phyloP scores from a whole-genome alignment of 1,140 invertebrate genomes.

The Drosophila ironensis region DNA sequence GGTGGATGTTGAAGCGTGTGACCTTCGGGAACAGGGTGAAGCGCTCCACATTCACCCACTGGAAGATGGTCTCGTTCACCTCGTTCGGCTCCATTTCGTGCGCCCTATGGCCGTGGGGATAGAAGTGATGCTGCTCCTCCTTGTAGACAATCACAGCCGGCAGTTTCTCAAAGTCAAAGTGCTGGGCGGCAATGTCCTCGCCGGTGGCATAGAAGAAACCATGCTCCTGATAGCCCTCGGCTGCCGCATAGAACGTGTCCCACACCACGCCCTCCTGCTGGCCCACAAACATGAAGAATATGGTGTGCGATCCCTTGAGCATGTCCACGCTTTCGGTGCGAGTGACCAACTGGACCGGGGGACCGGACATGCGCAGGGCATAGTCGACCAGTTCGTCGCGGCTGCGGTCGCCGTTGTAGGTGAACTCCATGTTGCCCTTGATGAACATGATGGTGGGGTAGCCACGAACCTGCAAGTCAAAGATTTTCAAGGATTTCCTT shows the following conservation, averaged over 20 bases:
- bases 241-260: constrained; percentile 89
- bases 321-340: constrained; percentile 89
- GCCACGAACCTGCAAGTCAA: constrained; percentile 86
- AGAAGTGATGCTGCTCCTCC: constrained; percentile 88
- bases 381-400: constrained; percentile 97
- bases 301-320: constrained; percentile 87
- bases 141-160: constrained; percentile 93
- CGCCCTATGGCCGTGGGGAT: constrained; percentile 83
- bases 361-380: constrained; percentile 93
- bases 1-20: constrained; percentile 91
- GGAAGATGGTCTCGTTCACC: constrained; percentile 87
- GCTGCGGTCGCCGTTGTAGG: constrained; percentile 94
- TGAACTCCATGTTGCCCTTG: constrained; percentile 90
- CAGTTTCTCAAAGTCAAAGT: constrained; percentile 85
- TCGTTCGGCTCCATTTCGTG: constrained; percentile 83
- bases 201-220: constrained; percentile 92
- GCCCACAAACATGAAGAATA: constrained; percentile 95
- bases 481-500: neutral
- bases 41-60: constrained; percentile 95
- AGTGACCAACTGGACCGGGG: constrained; percentile 90
- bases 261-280: constrained; percentile 88
- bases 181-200: constrained; percentile 86
- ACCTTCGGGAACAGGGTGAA: constrained; percentile 94
- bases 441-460: constrained; percentile 99
- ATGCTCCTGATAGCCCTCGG: constrained; percentile 90